Evolutionary conservation across 2,888 invertebrate species (phyloP), one percentile per base, ranked within the genome.

Genomic region (Panopea generosa): DNA sequence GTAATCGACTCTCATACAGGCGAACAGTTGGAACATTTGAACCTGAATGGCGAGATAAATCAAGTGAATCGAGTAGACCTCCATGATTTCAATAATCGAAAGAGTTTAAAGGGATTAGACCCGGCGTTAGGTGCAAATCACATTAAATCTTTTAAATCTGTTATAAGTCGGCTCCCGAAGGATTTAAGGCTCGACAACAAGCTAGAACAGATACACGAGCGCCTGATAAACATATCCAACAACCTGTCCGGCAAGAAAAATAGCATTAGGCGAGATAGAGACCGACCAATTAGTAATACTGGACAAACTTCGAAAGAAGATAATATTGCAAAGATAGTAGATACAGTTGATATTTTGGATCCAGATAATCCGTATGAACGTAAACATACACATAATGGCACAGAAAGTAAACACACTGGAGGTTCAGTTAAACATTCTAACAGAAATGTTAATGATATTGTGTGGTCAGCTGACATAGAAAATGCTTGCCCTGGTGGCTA

Each of bases 401-500:
- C 6, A 45, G 45, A 45, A 9, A 16, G 45, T n/a, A 45, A 45
- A 45, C 16, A 45, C 16, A 9, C 16, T 45, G 45, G 16, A 45
- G 16, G 16, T 45, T 29, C 11, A 47, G 38, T 57, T 49, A 57
- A 20, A 67, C 2, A 43, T 55, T 24, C 22, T 20, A 45, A 24
- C 65, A 56, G 22, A 22, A 45, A 56, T 43, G 4, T 14, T 6
- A 52, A 72, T 45, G 85, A 82, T 24, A 76, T 87, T 24, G 57
- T 80, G 20, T 89, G 89, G 89, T 72, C 78, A 11, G 45, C 73
- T 2, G 38, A 72, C 2, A 65, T 86, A 14, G 84, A 84, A 61
- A 50, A 68, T 4, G 70, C 69, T n/a, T 89, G 89, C 63, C 86
- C 86, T 0, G 38, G 53, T 9, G 84, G 85, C 9, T 86, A 86